phyloP scores from a whole-genome alignment of 2,888 invertebrate genomes.

The Hypolimnas misippus region DNA sequence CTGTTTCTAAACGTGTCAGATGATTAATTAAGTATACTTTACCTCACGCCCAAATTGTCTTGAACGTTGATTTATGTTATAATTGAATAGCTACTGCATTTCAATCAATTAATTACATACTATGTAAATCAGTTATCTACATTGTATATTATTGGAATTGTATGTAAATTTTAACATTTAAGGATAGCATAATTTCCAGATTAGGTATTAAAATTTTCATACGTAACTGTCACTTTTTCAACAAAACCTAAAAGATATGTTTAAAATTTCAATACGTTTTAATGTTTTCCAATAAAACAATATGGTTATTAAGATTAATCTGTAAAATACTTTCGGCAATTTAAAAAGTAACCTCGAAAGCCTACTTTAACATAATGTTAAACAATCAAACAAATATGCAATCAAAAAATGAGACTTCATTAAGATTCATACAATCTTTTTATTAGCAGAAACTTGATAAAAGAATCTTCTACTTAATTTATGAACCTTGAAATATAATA shows the following conservation, averaged over 20 bases:
- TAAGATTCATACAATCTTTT: not conserved
- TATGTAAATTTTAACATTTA: no score
- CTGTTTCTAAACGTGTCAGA: not conserved
- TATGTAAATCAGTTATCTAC: not conserved
- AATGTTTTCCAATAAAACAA: no score
- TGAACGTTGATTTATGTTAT: not conserved
- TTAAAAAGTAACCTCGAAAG: no score
- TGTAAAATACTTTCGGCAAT: no score
- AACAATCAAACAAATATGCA: not conserved
- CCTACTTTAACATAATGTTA: not conserved
- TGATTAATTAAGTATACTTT: not conserved
- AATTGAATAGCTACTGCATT: not conserved
- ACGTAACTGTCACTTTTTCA: no score
- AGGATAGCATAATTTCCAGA: no score
- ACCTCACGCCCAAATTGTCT: not conserved
- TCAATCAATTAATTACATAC: not conserved
- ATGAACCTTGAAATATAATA: constrained; percentile 18
- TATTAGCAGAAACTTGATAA: not conserved
- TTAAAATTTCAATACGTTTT: no score
- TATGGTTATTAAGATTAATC: no score
- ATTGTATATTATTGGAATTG: no score
- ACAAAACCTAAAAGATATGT: no score
- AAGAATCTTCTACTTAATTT: constrained; percentile 9
- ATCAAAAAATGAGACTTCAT: not conserved
- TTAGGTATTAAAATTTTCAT: no score